Evolutionary conservation across 2,113 vertebrate species (phyloP).

Genomic region (Tetrao urogallus): DNA sequence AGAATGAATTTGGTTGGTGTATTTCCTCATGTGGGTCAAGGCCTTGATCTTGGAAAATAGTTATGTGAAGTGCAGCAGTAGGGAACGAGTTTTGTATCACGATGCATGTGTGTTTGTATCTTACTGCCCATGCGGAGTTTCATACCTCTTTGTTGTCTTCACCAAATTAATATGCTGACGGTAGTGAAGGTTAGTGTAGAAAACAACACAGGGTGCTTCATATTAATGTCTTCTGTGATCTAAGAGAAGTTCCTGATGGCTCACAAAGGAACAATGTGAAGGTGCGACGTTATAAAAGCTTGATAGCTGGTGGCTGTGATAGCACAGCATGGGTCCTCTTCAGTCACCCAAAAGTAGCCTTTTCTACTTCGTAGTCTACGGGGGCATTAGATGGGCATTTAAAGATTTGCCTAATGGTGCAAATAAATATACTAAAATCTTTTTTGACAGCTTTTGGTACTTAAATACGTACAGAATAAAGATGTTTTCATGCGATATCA

Average conservation of each 20-base stretch:
- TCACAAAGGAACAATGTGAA: not conserved
- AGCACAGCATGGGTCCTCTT: not conserved
- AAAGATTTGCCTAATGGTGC: not conserved
- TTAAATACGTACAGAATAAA: conserved; percentile 99
- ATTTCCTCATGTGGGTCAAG: not conserved
- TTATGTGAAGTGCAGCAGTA: not conserved
- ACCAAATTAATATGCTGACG: not conserved
- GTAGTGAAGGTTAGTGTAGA: not conserved
- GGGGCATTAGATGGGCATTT: not conserved
- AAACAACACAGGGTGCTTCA: not conserved
- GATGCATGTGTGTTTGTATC: not conserved
- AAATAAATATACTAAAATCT: conserved; percentile 36
- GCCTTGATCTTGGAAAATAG: not conserved
- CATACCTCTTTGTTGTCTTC: not conserved
- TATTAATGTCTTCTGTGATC: not conserved
- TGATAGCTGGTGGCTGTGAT: not conserved
- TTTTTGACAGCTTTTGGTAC: conserved; percentile 89
- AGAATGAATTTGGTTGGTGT: conserved; percentile 20
- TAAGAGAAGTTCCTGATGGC: not conserved
- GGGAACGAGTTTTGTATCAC: not conserved
- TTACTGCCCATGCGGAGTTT: not conserved
- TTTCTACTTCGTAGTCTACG: not conserved
- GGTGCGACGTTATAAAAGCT: not conserved
- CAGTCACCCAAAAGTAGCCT: not conserved
- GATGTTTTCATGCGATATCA: conserved; percentile 99